Evolutionary conservation across 2,888 invertebrate species (phyloP).

Genomic region (Acleris laterana): DNA sequence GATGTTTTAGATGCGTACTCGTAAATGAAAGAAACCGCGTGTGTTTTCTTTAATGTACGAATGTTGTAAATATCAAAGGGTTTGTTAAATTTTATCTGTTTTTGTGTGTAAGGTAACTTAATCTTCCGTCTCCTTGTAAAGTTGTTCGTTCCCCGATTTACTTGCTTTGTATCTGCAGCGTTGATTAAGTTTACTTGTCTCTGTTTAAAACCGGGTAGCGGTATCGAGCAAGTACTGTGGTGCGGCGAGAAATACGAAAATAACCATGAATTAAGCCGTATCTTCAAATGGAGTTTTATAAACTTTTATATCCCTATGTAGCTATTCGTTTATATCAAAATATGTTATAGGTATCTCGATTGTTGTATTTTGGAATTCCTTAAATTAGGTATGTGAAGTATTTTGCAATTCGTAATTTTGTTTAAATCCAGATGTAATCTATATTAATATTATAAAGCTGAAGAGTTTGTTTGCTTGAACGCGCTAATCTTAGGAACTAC

Average conservation of each 20-base stretch:
- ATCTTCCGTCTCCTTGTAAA: conserved; percentile 21
- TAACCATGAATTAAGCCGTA: not conserved
- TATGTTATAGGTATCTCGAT: too few relatives aligned
- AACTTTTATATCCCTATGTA: not conserved
- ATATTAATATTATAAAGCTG: too few relatives aligned
- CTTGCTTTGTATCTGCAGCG: conserved; percentile 23
- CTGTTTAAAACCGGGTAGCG: conserved; percentile 22
- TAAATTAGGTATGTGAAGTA: too few relatives aligned
- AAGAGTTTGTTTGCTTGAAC: too few relatives aligned
- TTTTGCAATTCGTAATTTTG: too few relatives aligned
- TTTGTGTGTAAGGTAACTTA: conserved; percentile 28
- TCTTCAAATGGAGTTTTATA: not conserved
- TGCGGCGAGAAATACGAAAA: not conserved
- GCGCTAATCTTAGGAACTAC: too few relatives aligned
- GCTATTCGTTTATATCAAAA: not conserved
- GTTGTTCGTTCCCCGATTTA: conserved; percentile 9
- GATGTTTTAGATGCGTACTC: too few relatives aligned
- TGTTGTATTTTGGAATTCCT: too few relatives aligned
- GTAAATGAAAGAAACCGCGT: too few relatives aligned
- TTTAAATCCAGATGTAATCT: too few relatives aligned
- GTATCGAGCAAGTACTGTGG: conserved; percentile 1
- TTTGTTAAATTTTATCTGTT: conserved; percentile 20
- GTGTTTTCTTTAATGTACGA: too few relatives aligned
- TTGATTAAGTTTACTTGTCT: conserved; percentile 31
- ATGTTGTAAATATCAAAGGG: not conserved